A percentile compares a stretch with the other conserved stretches of the same genome.
Evolutionary conservation across 1,140 invertebrate genomes (phyloP).

Genomic region (Globodera rostochiensis): DNA sequence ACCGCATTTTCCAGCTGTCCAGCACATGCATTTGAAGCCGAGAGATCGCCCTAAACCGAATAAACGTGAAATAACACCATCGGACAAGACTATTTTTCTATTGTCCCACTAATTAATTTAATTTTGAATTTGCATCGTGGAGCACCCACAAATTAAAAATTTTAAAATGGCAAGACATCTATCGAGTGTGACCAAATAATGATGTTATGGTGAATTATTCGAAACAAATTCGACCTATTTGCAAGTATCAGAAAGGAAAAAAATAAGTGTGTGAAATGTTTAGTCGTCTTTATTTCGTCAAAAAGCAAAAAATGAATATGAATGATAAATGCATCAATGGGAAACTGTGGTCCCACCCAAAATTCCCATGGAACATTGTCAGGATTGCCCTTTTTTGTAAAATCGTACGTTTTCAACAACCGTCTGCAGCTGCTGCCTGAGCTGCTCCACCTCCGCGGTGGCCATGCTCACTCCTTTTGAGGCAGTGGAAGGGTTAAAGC

Average conservation of each 20-base stretch:
- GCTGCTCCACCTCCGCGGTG: conserved; percentile 38
- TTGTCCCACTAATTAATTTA: not conserved
- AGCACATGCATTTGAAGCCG: conserved; percentile 15
- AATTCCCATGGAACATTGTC: not conserved
- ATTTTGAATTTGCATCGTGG: conserved; percentile 22
- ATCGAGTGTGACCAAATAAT: not conserved
- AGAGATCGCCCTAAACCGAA: conserved; percentile 33
- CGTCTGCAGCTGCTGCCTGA: conserved; percentile 39
- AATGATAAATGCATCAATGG: conserved; percentile 20
- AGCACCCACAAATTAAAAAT: conserved; percentile 6
- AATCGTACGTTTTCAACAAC: conserved; percentile 41
- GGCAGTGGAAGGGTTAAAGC: conserved; percentile 1
- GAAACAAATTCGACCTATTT: not conserved
- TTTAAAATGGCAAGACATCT: conserved; percentile 11
- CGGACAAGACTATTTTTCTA: not conserved
- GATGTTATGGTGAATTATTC: not conserved
- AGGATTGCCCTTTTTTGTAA: conserved; percentile 10
- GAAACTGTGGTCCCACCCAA: not conserved
- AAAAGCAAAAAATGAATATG: conserved; percentile 6
- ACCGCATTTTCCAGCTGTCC: conserved; percentile 30
- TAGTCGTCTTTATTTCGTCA: conserved; percentile 27
- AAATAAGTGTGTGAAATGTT: not conserved
- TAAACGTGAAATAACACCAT: not conserved
- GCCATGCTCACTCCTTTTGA: conserved; percentile 24
- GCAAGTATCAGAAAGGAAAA: not conserved